Conservation (phyloP, 2,888 invertebrate species). For the Tetramorium bicarinatum region DNA sequence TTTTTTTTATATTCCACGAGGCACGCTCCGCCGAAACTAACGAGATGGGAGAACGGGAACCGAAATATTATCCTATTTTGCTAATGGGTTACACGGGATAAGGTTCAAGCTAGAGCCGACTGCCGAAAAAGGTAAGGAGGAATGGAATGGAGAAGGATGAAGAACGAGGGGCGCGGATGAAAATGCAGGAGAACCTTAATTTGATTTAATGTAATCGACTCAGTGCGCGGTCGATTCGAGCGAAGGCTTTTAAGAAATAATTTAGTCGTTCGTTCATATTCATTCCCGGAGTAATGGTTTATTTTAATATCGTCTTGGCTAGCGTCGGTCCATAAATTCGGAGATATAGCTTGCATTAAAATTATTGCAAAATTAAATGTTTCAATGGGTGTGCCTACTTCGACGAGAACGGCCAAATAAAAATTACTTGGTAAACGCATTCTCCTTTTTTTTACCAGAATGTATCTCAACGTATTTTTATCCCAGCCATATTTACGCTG, state of each 20-base stretch:
- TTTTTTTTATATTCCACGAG: slow-evolving; percentile 25
- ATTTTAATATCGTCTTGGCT: slow-evolving; percentile 50
- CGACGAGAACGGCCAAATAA: background rate
- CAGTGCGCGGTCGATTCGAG: slow-evolving; percentile 45
- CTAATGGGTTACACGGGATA: slow-evolving; percentile 42
- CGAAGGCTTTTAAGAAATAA: slow-evolving; percentile 52
- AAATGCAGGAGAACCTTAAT: slow-evolving; percentile 56
- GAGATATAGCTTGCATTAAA: slow-evolving; percentile 26
- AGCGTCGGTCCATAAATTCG: slow-evolving; percentile 26
- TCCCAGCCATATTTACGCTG: slow-evolving; percentile 26
- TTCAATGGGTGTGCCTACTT: slow-evolving; percentile 14
- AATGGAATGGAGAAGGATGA: background rate
- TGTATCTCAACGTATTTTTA: slow-evolving; percentile 20
- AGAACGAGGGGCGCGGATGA: slow-evolving; percentile 12
- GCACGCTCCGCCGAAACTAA: slow-evolving; percentile 12
- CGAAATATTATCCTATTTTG: slow-evolving; percentile 55
- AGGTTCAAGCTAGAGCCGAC: slow-evolving; percentile 7
- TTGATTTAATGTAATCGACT: slow-evolving; percentile 59
- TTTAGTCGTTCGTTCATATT: slow-evolving; percentile 53
- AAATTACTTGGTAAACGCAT: background rate
- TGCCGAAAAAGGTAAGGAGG: slow-evolving; percentile 22
- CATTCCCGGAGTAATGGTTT: slow-evolving; percentile 50
- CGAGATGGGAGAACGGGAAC: slow-evolving; percentile 22
- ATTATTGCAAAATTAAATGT: slow-evolving; percentile 43
- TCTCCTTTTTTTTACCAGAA: background rate